phyloP scores from a whole-genome alignment of 2,797 vertebrate genomes.

The Mormyrops boulengeri region DNA sequence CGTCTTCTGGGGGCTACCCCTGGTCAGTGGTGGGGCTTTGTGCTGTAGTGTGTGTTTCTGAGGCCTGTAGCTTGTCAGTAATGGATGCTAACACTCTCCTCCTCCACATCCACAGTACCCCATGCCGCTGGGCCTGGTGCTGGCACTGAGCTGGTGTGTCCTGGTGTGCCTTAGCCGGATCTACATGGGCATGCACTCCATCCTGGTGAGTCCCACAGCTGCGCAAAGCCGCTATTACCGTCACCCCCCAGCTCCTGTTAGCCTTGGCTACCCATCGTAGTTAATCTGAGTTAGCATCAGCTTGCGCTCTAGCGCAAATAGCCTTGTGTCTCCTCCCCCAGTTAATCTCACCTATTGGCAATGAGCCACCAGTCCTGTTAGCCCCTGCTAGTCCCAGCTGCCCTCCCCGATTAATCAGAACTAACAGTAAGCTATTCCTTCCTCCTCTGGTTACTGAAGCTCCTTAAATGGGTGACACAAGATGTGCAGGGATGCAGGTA shows the following conservation, averaged over 20 bases:
- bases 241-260: not conserved
- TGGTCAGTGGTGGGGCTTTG: not conserved
- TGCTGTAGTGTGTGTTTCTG: not conserved
- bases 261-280: not conserved
- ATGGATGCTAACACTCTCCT: not conserved
- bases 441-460: not conserved
- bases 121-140: slow-evolving; percentile 66
- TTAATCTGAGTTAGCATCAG: not conserved
- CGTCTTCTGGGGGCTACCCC: not conserved
- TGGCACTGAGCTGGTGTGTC: slow-evolving; percentile 82
- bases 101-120: slow-evolving; percentile 70
- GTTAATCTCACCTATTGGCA: not conserved
- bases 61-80: not conserved
- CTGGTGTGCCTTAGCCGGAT: slow-evolving; percentile 91
- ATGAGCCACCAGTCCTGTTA: not conserved
- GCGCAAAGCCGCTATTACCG: not conserved
- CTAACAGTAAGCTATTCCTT: not conserved
- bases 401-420: not conserved
- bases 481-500: not conserved
- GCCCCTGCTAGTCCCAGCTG: not conserved
- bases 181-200: slow-evolving; percentile 99
- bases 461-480: not conserved
- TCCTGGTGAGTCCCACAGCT: slow-evolving; percentile 74
- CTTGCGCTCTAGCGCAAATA: not conserved
- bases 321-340: not conserved